A percentile compares a stretch with the other conserved stretches of the same genome.
Evolutionary conservation across 2,113 vertebrate genomes (phyloP).

Genomic region (Caranx melampygus): DNA sequence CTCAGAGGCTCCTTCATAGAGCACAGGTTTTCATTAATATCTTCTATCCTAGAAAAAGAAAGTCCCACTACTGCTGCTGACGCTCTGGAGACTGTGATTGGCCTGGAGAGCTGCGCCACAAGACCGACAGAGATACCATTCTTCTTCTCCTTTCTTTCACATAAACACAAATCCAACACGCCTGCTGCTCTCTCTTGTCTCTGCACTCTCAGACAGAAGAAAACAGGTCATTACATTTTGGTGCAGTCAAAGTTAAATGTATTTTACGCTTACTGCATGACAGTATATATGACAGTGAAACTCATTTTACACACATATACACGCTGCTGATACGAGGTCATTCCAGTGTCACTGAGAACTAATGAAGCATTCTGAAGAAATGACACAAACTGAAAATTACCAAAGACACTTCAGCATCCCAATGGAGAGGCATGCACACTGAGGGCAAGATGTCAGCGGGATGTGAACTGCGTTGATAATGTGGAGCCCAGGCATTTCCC

Average conservation of each 20-base stretch:
- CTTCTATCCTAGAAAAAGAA: slow-evolving; percentile 33
- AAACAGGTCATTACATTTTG: slow-evolving; percentile 24
- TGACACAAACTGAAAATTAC: slow-evolving; percentile 27
- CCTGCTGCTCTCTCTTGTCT: background rate
- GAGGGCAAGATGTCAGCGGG: slow-evolving; percentile 13
- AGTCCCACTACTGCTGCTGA: slow-evolving; percentile 32
- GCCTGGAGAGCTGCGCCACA: background rate
- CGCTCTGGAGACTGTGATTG: slow-evolving; percentile 33
- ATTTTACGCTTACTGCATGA: slow-evolving; percentile 34
- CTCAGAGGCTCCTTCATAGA: slow-evolving; percentile 38
- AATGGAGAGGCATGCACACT: background rate
- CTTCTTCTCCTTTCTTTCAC: slow-evolving; percentile 13
- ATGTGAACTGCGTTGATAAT: slow-evolving; percentile 16
- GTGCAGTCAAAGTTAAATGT: slow-evolving; percentile 9
- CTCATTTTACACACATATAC: background rate
- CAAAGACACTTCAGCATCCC: slow-evolving; percentile 14
- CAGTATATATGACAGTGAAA: slow-evolving; percentile 1
- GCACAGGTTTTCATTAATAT: slow-evolving; percentile 66
- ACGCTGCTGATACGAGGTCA: slow-evolving; percentile 2
- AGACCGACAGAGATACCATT: slow-evolving; percentile 2
- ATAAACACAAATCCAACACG: slow-evolving; percentile 11
- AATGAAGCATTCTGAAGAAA: slow-evolving; percentile 11
- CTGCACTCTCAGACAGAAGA: background rate
- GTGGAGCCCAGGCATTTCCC: slow-evolving; percentile 29
- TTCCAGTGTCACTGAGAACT: slow-evolving; percentile 1